Conservation (phyloP, 1,140 invertebrate species). For the Drosophila sechellia region DNA sequence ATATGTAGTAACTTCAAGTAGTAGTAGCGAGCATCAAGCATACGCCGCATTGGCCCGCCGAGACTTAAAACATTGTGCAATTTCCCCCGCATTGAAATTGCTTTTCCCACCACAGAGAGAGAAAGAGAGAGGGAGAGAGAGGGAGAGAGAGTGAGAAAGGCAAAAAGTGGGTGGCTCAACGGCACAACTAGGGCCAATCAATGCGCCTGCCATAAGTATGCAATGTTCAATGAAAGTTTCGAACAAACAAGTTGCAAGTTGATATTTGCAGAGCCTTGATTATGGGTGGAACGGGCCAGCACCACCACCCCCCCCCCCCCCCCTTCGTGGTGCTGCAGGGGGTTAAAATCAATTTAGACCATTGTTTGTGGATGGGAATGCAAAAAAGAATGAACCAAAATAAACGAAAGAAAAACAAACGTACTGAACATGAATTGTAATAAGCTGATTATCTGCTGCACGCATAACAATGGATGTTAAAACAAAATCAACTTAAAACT, state of each 20-base stretch:
- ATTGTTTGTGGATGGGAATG: slow-evolving; percentile 34
- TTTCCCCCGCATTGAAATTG: slow-evolving; percentile 29
- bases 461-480: slow-evolving; percentile 12
- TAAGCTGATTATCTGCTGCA: slow-evolving; percentile 43
- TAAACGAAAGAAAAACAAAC: background rate
- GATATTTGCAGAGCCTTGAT: slow-evolving; percentile 71
- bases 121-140: background rate
- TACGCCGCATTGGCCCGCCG: slow-evolving; percentile 44
- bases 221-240: slow-evolving; percentile 66
- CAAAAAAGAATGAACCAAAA: background rate
- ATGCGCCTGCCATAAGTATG: slow-evolving; percentile 42
- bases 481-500: slow-evolving; percentile 40
- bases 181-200: slow-evolving; percentile 34
- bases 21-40: slow-evolving; percentile 22
- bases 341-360: slow-evolving; percentile 56
- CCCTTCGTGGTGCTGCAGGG: background rate
- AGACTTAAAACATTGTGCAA: slow-evolving; percentile 31
- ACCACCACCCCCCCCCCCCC: too few species aligned
- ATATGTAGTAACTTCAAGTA: background rate
- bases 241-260: slow-evolving; percentile 66
- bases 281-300: slow-evolving; percentile 31
- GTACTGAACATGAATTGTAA: slow-evolving; percentile 23
- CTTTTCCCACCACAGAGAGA: background rate
- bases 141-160: background rate
- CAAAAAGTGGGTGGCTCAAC: background rate